These are phyloP conservation scores for Melanotaenia pygmaea DNA, from an alignment of 2,797 vertebrate species.

Conservation along the genomic window DNA sequence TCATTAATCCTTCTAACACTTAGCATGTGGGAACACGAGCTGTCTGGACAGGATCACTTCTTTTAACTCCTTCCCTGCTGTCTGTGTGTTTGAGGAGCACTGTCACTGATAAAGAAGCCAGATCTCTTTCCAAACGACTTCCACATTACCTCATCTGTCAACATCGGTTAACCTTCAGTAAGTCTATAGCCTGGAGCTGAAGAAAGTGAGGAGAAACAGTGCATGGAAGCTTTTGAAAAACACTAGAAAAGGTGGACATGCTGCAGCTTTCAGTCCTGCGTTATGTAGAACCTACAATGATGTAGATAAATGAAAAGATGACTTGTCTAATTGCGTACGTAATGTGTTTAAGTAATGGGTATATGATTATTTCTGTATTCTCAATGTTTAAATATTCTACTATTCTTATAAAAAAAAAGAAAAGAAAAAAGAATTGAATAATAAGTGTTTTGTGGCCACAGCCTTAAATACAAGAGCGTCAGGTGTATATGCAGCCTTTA, in stretches of 20 bases:
- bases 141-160: constrained; percentile 64
- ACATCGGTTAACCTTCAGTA: constrained; percentile 50
- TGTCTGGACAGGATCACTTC: constrained; percentile 52
- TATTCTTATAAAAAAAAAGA: too few relatives aligned
- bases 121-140: constrained; percentile 52
- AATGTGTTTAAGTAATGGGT: not conserved
- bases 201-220: constrained; percentile 34
- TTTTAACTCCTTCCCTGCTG: constrained; percentile 25
- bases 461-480: not conserved
- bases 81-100: constrained; percentile 12
- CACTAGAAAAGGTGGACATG: not conserved
- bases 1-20: constrained; percentile 7
- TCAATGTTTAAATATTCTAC: not conserved
- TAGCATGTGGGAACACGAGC: constrained; percentile 23
- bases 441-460: not conserved
- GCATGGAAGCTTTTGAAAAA: constrained; percentile 24
- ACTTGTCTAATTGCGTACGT: not conserved
- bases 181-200: constrained; percentile 43
- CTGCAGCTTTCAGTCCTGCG: constrained; percentile 9
- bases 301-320: not conserved
- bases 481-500: not conserved
- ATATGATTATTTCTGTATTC: not conserved
- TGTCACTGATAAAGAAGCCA: constrained; percentile 69
- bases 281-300: not conserved
- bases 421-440: not conserved